These are phyloP conservation scores for Fundulus diaphanus DNA, from an alignment of 2,797 vertebrate species.

Conservation along the genomic window DNA sequence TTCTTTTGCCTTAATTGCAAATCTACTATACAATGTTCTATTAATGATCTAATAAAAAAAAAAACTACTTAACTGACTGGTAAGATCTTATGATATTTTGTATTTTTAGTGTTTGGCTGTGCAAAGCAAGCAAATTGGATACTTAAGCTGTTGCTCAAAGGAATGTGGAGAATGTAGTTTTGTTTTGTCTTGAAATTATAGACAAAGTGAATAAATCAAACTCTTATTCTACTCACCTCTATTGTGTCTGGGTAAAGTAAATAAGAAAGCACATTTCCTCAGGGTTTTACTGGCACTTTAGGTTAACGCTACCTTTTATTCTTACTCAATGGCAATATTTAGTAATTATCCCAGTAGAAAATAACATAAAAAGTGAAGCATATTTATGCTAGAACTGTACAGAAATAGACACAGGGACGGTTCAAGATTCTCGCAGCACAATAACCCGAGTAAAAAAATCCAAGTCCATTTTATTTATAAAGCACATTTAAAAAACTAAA, in stretches of 20 bases:
- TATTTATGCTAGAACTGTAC: neutral
- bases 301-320: neutral
- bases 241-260: neutral
- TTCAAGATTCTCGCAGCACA: neutral
- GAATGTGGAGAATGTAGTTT: neutral
- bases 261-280: neutral
- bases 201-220: neutral
- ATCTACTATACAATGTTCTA: neutral
- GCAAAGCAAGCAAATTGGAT: neutral
- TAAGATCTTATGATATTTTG: neutral
- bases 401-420: neutral
- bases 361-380: neutral
- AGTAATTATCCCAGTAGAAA: neutral
- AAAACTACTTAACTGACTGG: too few species aligned
- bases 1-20: neutral
- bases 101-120: neutral
- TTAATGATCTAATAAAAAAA: neutral
- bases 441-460: neutral
- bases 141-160: neutral
- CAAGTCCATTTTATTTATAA: too few species aligned
- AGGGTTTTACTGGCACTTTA: neutral
- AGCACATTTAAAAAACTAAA: too few species aligned
- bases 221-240: neutral
- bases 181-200: neutral
- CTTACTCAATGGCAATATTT: neutral